These are phyloP conservation scores for Styela plicata DNA, from an alignment of 23 tunicate genomes.

Conservation along the genomic window DNA sequence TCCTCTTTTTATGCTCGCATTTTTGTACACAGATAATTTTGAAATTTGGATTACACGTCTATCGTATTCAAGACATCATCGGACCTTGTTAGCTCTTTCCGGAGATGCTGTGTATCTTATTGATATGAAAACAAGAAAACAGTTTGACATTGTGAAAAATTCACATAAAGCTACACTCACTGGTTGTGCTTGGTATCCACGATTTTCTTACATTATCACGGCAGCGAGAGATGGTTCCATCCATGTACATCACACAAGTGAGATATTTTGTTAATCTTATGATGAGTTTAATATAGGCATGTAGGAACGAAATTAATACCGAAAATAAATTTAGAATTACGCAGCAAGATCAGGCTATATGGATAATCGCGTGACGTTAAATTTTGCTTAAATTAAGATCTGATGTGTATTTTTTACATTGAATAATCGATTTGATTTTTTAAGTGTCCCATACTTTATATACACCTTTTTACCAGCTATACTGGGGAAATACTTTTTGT, in stretches of 20 bases:
- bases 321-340: too few relatives aligned
- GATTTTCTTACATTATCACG: slow-evolving; percentile 48
- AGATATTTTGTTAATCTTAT: too few relatives aligned
- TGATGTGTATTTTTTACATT: too few relatives aligned
- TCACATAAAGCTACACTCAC: slow-evolving; percentile 56
- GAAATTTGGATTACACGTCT: slow-evolving; percentile 46
- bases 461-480: too few relatives aligned
- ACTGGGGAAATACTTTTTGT: too few relatives aligned
- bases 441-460: too few relatives aligned
- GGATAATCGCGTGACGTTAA: too few relatives aligned
- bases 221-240: slow-evolving; percentile 75
- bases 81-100: slow-evolving; percentile 44
- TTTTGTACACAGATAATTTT: background rate
- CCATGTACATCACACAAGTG: slow-evolving; percentile 73
- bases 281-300: too few relatives aligned
- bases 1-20: background rate
- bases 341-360: too few relatives aligned
- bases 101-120: slow-evolving; percentile 49
- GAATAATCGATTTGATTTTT: too few relatives aligned
- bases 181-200: slow-evolving; percentile 53
- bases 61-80: slow-evolving; percentile 38
- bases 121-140: slow-evolving; percentile 40
- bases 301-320: too few relatives aligned
- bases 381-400: too few relatives aligned
- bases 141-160: slow-evolving; percentile 42